Conservation (phyloP, 2,797 vertebrate species). For the Ibycter americanus region DNA sequence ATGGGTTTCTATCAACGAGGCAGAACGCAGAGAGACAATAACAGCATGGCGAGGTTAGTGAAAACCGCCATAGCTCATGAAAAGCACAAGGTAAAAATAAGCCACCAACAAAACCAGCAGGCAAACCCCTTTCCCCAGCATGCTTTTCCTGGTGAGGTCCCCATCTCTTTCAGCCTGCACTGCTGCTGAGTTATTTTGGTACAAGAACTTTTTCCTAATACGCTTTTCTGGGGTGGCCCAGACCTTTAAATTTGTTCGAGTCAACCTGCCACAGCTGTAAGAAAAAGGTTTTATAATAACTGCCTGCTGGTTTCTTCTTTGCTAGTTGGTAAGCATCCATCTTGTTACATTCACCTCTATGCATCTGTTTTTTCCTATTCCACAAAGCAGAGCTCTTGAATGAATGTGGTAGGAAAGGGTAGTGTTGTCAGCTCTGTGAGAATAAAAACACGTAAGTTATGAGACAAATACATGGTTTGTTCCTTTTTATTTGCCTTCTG, state of each 20-base stretch:
- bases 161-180: neutral
- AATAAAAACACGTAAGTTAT: neutral
- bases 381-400: neutral
- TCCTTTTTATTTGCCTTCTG: neutral
- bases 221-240: neutral
- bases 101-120: neutral
- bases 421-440: accelerated
- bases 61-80: neutral
- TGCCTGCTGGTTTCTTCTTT: neutral
- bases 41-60: neutral
- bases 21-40: neutral
- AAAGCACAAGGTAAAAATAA: neutral
- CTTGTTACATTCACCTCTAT: neutral
- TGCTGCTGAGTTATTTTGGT: neutral
- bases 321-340: accelerated
- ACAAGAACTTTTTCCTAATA: neutral
- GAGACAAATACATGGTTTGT: neutral
- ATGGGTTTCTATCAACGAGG: accelerated
- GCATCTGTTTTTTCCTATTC: neutral
- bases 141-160: accelerated
- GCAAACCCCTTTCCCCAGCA: neutral
- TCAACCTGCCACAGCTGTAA: neutral
- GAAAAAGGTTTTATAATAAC: neutral
- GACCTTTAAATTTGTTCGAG: neutral
- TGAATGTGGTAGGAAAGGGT: neutral